These are phyloP conservation scores for Dendrocincla tyrannina DNA, from an alignment of 2,797 vertebrate genomes.

Conservation along the genomic window DNA sequence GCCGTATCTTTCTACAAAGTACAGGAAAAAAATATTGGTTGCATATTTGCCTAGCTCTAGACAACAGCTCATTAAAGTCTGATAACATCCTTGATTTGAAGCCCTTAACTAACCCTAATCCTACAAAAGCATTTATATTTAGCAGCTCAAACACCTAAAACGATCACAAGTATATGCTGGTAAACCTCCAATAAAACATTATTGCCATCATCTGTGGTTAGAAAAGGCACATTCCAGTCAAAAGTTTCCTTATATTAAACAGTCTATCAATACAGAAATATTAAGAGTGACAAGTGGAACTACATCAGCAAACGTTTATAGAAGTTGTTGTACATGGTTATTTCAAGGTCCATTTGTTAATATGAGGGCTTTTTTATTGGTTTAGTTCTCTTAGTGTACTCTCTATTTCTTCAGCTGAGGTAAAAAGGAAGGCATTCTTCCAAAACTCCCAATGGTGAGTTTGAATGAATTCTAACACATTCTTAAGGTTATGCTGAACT, in stretches of 20 bases:
- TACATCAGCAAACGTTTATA: background rate
- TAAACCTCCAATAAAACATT: background rate
- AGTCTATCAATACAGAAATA: background rate
- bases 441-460: background rate
- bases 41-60: background rate
- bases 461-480: background rate
- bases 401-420: background rate
- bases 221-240: background rate
- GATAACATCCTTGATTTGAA: background rate
- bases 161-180: background rate
- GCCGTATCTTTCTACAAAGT: background rate
- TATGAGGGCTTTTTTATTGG: background rate
- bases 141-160: background rate
- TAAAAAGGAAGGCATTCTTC: background rate
- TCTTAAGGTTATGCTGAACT: background rate
- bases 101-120: background rate
- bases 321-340: background rate
- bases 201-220: background rate
- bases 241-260: background rate
- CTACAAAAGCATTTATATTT: background rate
- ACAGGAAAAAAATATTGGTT: background rate
- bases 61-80: background rate
- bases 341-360: background rate
- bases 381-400: background rate
- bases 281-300: background rate